These are phyloP conservation scores for Cephus nigrinus DNA, from an alignment of 2,888 invertebrate genomes.

Conservation along the genomic window DNA sequence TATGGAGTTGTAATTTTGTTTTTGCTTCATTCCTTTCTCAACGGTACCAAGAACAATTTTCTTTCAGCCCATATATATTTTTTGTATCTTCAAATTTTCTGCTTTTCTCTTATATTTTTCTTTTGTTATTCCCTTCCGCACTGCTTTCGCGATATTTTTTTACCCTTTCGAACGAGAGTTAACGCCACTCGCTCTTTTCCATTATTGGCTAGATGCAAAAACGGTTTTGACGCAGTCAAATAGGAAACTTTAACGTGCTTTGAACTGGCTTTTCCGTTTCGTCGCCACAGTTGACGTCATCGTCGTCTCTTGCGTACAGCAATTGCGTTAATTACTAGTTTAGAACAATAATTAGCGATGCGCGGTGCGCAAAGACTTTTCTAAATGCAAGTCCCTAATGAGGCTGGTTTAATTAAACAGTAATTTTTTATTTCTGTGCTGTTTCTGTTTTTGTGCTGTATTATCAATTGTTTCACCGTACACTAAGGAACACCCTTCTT, in stretches of 20 bases:
- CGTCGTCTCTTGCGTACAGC: not conserved
- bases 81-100: not conserved
- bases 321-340: not conserved
- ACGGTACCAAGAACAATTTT: not conserved
- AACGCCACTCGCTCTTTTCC: not conserved
- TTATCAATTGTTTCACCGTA: not conserved
- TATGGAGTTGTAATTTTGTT: not conserved
- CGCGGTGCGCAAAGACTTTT: not conserved
- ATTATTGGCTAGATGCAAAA: not conserved
- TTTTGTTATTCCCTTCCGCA: not conserved
- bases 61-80: not conserved
- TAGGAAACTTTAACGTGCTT: not conserved
- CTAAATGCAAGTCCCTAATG: not conserved
- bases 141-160: not conserved
- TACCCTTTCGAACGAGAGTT: not conserved
- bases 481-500: not conserved
- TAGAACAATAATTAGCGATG: not conserved
- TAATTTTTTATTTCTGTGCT: not conserved
- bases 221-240: not conserved
- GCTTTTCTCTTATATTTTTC: not conserved
- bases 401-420: not conserved
- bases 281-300: not conserved
- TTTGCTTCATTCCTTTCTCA: not conserved
- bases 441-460: not conserved
- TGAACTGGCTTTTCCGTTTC: not conserved